Base-by-base conservation (phyloP, 2,113 vertebrate genomes). In the Cephalopholis sonnerati region DNA sequence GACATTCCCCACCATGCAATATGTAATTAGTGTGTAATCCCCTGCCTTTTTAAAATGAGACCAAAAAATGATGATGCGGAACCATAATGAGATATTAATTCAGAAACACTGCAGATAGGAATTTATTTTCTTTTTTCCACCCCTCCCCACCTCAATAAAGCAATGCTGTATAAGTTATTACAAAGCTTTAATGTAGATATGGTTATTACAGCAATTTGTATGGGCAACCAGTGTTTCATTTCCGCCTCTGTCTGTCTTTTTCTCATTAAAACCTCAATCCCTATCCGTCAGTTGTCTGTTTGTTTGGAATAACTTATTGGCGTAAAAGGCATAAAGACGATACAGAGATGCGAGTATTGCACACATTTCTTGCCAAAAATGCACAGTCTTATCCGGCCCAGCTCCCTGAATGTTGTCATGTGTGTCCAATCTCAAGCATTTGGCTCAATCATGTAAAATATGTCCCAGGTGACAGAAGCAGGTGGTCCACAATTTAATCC, bases 61-160 rank as follows among this genome's bases (percentile, higher is more conserved):
- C 87, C 87, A 85, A 95, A 95, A 95, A 93, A 95, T 93, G 85
- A 94, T 93, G 91, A 94, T 91, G 92, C 88, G 75, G 84, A 93
- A 94, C 86, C 88, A 89, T 93, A 94, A 92, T 95, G 90, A 91
- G 91, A 95, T 93, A 94, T 95, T 94, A 94, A 95, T 94, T 95
- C 93, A 89, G 89, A 90, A 93, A 90, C 83, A 82, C 87, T 90
- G 70, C 83, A 90, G 89, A 94, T 92, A 94, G 79, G 83, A 81
- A 89, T 79, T 94, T 92, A 81, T 93, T 94, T 90, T 88, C 84
- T 82, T 82, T 88, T 81, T 69, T 5, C 2, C 11, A 8, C 41
- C 41, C 48, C n/a, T 82, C 79, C 55, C 68, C 36, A 87, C 54
- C 86, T 92, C 79, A 93, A 91, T 95, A 95, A 89, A 92, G 89